Evolutionary conservation across 1,140 invertebrate species (phyloP).

Genomic region (Diuraphis noxia): DNA sequence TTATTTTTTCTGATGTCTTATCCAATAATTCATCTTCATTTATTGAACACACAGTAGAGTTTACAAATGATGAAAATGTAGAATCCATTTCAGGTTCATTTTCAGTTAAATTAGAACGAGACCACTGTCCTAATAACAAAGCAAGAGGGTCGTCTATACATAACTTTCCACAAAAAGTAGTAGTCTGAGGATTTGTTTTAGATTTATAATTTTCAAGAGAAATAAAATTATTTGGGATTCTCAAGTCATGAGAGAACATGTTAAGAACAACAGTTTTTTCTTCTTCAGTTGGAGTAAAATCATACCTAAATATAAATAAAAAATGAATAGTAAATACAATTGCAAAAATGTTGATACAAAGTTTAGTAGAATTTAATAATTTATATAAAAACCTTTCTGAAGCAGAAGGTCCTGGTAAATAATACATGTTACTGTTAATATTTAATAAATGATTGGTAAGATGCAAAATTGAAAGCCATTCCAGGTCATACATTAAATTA

Average conservation of each 20-base stretch:
- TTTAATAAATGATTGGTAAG: conserved; percentile 86
- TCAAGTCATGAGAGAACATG: conserved; percentile 68
- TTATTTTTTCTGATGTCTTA: background rate
- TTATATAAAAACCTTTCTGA: conserved; percentile 65
- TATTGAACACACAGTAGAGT: conserved; percentile 9
- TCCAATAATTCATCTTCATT: background rate
- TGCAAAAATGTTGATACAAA: background rate
- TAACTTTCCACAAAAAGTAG: conserved; percentile 77
- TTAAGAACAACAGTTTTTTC: conserved; percentile 72
- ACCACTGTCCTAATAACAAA: conserved; percentile 17
- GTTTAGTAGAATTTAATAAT: background rate
- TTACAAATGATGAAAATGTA: conserved; percentile 31
- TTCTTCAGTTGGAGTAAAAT: conserved; percentile 75
- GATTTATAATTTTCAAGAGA: conserved; percentile 71
- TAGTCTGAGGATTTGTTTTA: conserved; percentile 81
- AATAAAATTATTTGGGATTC: conserved; percentile 77
- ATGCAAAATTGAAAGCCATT: conserved; percentile 88
- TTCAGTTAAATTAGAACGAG: conserved; percentile 2
- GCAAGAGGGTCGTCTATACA: conserved; percentile 75
- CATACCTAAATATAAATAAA: conserved; percentile 63
- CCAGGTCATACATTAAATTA: conserved; percentile 81
- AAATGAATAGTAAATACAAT: background rate
- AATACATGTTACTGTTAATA: conserved; percentile 70
- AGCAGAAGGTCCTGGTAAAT: conserved; percentile 77
- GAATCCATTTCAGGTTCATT: background rate